phyloP scores from a whole-genome alignment of 2,888 invertebrate species.

The Papilio demoleus region DNA sequence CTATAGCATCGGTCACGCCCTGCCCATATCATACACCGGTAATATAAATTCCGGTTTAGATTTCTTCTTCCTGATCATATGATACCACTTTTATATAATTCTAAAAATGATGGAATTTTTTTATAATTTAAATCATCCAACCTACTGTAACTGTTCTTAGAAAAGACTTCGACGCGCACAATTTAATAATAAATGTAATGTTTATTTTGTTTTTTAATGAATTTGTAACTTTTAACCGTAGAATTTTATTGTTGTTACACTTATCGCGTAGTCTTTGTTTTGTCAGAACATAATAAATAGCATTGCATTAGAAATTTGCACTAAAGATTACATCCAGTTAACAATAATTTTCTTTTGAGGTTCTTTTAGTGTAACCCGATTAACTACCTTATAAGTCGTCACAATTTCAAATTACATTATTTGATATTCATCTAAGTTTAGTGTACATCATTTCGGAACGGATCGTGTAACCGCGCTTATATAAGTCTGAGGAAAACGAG shows the following conservation, averaged over 20 bases:
- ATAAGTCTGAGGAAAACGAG: not conserved
- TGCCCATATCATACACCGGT: conserved; percentile 38
- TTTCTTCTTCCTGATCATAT: conserved; percentile 31
- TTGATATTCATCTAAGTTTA: conserved; percentile 11
- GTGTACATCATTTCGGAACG: not conserved
- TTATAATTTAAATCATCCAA: not conserved
- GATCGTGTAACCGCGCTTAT: conserved; percentile 5
- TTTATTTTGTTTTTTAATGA: no score
- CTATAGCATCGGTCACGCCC: conserved; percentile 45
- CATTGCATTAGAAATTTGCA: no score
- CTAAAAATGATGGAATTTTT: not conserved
- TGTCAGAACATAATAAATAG: no score
- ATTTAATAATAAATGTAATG: no score
- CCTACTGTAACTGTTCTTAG: no score
- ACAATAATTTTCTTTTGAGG: no score
- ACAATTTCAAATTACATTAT: not conserved
- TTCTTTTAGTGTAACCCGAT: not conserved
- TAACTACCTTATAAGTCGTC: not conserved
- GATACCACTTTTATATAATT: conserved; percentile 7
- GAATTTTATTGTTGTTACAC: no score
- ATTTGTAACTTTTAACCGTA: no score
- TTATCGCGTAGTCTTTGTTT: no score
- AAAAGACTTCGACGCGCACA: not conserved
- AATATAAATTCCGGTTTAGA: conserved; percentile 37
- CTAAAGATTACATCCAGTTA: no score